phyloP scores from a whole-genome alignment of 2,797 vertebrate genomes.

The Thaleichthys pacificus region DNA sequence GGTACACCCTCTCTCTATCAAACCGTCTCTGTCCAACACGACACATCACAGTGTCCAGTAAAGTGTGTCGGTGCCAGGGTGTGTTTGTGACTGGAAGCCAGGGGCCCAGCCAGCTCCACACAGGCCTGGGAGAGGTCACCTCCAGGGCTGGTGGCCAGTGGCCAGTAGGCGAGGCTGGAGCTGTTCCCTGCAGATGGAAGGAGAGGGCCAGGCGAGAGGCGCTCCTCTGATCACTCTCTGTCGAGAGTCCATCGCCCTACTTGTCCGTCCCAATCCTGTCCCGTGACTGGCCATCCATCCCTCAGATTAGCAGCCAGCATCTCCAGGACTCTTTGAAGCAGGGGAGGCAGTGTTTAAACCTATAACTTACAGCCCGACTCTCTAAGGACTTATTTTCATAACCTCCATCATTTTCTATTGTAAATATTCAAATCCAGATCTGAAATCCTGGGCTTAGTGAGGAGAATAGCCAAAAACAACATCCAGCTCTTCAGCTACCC shows the following conservation, averaged over 20 bases:
- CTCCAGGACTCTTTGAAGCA: slow-evolving; percentile 69
- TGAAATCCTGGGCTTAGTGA: slow-evolving; percentile 92
- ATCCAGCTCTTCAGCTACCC: slow-evolving; percentile 69
- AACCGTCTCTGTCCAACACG: slow-evolving; percentile 27
- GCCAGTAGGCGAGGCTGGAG: not conserved
- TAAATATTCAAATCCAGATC: slow-evolving; percentile 99
- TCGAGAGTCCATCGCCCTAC: not conserved
- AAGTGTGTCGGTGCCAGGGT: slow-evolving; percentile 39
- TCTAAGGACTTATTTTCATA: slow-evolving; percentile 83
- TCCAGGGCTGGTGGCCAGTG: not conserved
- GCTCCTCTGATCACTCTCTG: not conserved
- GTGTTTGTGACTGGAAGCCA: slow-evolving; percentile 30
- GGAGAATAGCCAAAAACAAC: slow-evolving; percentile 90
- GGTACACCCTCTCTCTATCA: slow-evolving; percentile 5
- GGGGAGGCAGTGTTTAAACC: slow-evolving; percentile 70
- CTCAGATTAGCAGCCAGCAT: slow-evolving; percentile 67
- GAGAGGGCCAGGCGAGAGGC: too few relatives aligned
- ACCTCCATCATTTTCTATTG: slow-evolving; percentile 97
- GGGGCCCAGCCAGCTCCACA: slow-evolving; percentile 41
- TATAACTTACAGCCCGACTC: slow-evolving; percentile 74
- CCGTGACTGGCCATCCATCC: slow-evolving; percentile 46
- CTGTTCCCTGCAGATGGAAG: not conserved
- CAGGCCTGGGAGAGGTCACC: slow-evolving; percentile 42
- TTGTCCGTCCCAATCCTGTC: not conserved
- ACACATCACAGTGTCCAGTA: slow-evolving; percentile 36